phyloP scores from a whole-genome alignment of 2,888 invertebrate species.

The Sinelater perroti region DNA sequence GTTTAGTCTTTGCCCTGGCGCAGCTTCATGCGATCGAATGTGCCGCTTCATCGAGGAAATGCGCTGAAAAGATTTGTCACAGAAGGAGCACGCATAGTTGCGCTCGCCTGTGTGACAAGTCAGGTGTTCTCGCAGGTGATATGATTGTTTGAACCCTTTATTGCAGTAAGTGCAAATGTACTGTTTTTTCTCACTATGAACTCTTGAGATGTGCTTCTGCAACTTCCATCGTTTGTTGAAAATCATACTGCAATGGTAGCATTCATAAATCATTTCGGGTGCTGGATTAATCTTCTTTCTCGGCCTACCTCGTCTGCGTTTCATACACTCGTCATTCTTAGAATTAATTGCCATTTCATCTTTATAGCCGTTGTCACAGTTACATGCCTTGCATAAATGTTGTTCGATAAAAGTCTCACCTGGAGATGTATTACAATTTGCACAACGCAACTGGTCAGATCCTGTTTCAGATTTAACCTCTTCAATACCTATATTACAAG shows the following conservation, averaged over 20 bases:
- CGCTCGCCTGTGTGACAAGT: slow-evolving; percentile 52
- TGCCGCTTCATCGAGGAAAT: slow-evolving; percentile 52
- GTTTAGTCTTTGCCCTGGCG: slow-evolving; percentile 52
- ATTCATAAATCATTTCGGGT: slow-evolving; percentile 35
- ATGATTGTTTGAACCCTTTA: slow-evolving; percentile 51
- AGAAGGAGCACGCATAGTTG: slow-evolving; percentile 51
- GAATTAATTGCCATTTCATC: slow-evolving; percentile 10
- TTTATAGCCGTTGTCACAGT: neutral
- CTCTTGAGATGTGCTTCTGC: slow-evolving; percentile 46
- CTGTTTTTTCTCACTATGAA: slow-evolving; percentile 43
- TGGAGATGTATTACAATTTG: slow-evolving; percentile 1
- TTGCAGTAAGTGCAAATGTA: slow-evolving; percentile 45
- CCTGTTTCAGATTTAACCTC: neutral
- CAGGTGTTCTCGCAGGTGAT: slow-evolving; percentile 52
- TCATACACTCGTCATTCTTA: neutral
- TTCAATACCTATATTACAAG: neutral
- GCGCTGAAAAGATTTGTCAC: slow-evolving; percentile 52
- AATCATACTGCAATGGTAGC: slow-evolving; percentile 45
- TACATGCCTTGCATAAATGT: slow-evolving; percentile 1
- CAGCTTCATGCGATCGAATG: slow-evolving; percentile 48
- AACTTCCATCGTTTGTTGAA: slow-evolving; percentile 48
- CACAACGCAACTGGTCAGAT: neutral
- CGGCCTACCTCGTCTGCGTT: slow-evolving; percentile 12
- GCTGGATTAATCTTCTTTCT: slow-evolving; percentile 16
- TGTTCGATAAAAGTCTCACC: neutral